Base-by-base conservation (phyloP, 2,888 invertebrate genomes). In the Diachrysia chrysitis region DNA sequence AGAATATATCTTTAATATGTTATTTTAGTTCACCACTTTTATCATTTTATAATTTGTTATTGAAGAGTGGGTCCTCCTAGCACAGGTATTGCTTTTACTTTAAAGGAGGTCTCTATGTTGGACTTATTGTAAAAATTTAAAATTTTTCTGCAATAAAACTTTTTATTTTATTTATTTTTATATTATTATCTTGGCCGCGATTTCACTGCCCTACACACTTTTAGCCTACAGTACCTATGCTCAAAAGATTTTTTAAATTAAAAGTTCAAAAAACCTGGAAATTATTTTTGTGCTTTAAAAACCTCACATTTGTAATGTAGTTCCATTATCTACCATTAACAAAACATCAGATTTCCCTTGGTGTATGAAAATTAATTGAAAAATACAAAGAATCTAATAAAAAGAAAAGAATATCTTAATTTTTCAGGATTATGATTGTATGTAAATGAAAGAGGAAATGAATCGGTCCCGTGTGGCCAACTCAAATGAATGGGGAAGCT, bases 341-440 rank as follows among this genome's bases (percentile, higher is more conserved):
- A n/a, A n/a, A 42, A 42, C 42, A 42, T 1, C 16, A 4, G 5
- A n/a, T 42, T n/a, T 16, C n/a, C 42, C n/a, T 42, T 1, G 16
- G n/a, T 4, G n/a, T n/a, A 57, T 6, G 19, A 58, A 74, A 65
- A 68, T 71, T 72, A 72, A 76, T 76, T 74, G 73, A 63, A 78
- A 73, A 67, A 66, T 60, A 71, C 35, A 37, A 58, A 57, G 63
- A 58, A 63, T 54, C 42, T 16, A 71, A 68, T 71, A 60, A 69
- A 64, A 62, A 46, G 29, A 65, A 73, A 29, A 58, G 57, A 66
- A 64, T 55, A 58, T 61, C 51, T 62, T 23, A 61, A 61, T 69
- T 69, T 63, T 32, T 37, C 16, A 48, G 32, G 23, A 68, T 70
- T 58, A 54, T 60, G n/a, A 61, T 58, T 56, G 53, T 66, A 60